phyloP scores from a whole-genome alignment of 2,888 invertebrate genomes.

The Vannuccia rotundouncinata region DNA sequence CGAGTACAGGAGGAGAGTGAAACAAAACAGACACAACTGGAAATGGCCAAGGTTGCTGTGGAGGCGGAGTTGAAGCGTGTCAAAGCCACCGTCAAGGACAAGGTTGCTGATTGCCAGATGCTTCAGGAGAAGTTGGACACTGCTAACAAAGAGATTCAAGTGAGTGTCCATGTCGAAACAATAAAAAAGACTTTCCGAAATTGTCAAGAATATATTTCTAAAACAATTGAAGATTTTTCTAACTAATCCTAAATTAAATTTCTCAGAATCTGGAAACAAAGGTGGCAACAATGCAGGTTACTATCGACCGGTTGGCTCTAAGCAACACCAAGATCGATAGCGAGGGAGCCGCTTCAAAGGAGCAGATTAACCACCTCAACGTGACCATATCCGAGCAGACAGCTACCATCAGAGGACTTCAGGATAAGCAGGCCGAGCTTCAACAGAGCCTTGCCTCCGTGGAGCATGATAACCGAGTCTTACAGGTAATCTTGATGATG shows the following conservation, averaged over 20 bases:
- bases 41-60: not conserved
- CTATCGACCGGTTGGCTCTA: not conserved
- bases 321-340: not conserved
- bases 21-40: not conserved
- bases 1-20: not conserved
- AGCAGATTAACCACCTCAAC: not conserved
- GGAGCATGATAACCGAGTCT: not conserved
- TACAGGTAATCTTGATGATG: not conserved
- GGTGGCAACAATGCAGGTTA: not conserved
- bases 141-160: not conserved
- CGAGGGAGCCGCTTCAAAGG: not conserved
- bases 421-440: not conserved
- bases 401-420: not conserved
- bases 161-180: too few species aligned
- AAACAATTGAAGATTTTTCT: too few species aligned
- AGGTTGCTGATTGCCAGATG: not conserved
- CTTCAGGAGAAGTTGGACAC: constrained; percentile 1
- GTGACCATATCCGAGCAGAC: not conserved
- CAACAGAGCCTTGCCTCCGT: not conserved
- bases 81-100: not conserved
- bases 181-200: too few species aligned
- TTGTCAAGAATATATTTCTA: too few species aligned
- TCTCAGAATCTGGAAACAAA: not conserved
- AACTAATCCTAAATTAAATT: too few species aligned
- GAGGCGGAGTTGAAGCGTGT: not conserved